Evolutionary conservation across 1,140 invertebrate species (phyloP), one percentile per base, ranked within the genome.

Genomic region (Liolophura sinensis): DNA sequence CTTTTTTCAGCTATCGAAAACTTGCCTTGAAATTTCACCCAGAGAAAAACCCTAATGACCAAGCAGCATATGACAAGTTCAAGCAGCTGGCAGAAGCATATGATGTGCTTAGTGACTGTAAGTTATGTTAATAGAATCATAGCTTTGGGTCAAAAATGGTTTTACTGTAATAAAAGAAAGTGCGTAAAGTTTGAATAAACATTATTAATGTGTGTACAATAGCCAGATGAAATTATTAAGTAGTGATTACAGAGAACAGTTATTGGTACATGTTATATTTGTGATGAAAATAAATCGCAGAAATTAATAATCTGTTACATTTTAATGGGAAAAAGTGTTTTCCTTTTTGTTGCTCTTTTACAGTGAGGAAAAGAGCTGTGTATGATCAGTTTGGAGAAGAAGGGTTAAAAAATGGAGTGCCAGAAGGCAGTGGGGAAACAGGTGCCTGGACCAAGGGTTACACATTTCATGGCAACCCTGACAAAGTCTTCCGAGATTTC

Each of bases 301-400:
- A 40, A 40, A 40, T 9, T 5, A 40, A 40, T 40, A 3, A 40
- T 9, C 31, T 40, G 31, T 5, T 40, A 40, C 31, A 40, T 40
- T 40, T 40, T 5, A 9, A 40, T 9, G 31, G n/a, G n/a, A n/a
- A 40, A 40, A 40, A 40, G 3, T 9, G 3, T 40, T 40, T 49
- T 62, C 49, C 16, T 58, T 55, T 62, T 57, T 59, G 67, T 68
- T 71, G 27, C n/a, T n/a, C n/a, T n/a, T n/a, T n/a, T n/a, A n/a
- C 62, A 85, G 84, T 78, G 49, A 68, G 77, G 48, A 84, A 82
- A 71, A 66, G 82, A 60, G 83, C 83, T 14, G 78, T 81, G 14
- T 86, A 85, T 74, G 85, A 86, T 67, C 84, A 85, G 72, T 86
- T 84, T 82, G 85, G 85, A 24, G 85, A 86, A 69, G 85, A 85